Conservation (phyloP, 2,888 invertebrate species). For the Temnothorax rugatulus region DNA sequence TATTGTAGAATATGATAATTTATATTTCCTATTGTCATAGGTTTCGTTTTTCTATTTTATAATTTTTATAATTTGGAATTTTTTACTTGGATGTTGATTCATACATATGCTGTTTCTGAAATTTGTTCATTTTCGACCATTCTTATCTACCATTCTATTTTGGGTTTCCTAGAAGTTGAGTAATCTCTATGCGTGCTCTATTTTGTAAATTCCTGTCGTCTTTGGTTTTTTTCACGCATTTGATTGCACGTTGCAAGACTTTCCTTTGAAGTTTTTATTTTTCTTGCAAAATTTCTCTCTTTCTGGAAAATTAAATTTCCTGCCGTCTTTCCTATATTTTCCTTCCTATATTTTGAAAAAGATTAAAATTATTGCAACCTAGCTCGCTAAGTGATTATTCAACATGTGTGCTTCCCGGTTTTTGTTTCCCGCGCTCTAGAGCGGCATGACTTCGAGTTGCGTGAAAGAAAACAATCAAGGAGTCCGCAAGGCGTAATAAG, state of each 20-base stretch:
- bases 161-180: not conserved
- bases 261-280: not conserved
- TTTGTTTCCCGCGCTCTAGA: constrained; percentile 1
- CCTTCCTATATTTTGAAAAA: not conserved
- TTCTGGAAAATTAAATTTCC: not conserved
- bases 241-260: not conserved
- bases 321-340: not conserved
- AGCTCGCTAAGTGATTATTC: not conserved
- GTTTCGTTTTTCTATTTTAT: not conserved
- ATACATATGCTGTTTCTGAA: not conserved
- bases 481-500: not conserved
- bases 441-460: constrained; percentile 5
- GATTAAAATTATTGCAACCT: not conserved
- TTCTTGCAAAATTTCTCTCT: not conserved
- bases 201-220: not conserved
- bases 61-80: not conserved
- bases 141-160: not conserved
- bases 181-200: not conserved
- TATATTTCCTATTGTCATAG: not conserved
- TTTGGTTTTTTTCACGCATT: not conserved
- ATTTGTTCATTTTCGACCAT: not conserved
- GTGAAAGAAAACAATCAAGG: not conserved
- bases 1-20: not conserved
- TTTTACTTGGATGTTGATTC: not conserved
- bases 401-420: not conserved